Percentiles rank a stretch among this genome's conserved stretches.
Evolutionary conservation across 2,888 invertebrate species (phyloP).

Genomic region (Mesopsocus fuscifrons): DNA sequence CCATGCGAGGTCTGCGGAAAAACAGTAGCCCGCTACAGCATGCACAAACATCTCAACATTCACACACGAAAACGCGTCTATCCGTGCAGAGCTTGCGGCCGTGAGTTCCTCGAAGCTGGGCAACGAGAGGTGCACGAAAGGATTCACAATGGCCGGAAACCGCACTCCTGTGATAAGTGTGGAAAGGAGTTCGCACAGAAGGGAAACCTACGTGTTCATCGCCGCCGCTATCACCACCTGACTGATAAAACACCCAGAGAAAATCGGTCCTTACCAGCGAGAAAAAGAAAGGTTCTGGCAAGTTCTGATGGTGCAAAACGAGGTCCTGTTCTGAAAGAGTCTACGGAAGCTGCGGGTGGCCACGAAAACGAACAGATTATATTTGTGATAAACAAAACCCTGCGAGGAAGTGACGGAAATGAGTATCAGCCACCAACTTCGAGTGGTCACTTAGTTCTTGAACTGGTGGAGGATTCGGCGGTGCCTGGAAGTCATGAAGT

Average conservation of each 20-base stretch:
- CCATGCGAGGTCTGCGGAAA: constrained; percentile 17
- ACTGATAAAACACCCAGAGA: not conserved
- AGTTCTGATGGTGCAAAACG: not conserved
- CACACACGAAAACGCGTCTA: not conserved
- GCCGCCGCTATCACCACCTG: not conserved
- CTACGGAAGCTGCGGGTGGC: constrained; percentile 12
- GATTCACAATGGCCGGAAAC: constrained; percentile 16
- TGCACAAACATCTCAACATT: constrained; percentile 5
- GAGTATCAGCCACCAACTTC: no score
- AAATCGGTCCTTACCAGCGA: no score
- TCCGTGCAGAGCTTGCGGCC: not conserved
- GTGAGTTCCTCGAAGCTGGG: constrained; percentile 10
- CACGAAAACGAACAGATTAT: no score
- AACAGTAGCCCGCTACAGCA: constrained; percentile 14
- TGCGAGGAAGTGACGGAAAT: no score
- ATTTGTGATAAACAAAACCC: no score
- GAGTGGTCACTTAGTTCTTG: no score
- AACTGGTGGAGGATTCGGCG: no score
- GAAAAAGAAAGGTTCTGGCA: constrained; percentile 14
- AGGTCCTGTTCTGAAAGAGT: no score
- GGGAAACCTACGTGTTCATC: constrained; percentile 16
- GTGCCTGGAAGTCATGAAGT: no score
- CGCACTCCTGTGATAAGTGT: constrained; percentile 17
- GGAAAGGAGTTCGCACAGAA: constrained; percentile 17
- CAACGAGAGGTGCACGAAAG: constrained; percentile 15